Evolutionary conservation across 2,888 invertebrate species (phyloP).

Genomic region (Diarsia rubi): DNA sequence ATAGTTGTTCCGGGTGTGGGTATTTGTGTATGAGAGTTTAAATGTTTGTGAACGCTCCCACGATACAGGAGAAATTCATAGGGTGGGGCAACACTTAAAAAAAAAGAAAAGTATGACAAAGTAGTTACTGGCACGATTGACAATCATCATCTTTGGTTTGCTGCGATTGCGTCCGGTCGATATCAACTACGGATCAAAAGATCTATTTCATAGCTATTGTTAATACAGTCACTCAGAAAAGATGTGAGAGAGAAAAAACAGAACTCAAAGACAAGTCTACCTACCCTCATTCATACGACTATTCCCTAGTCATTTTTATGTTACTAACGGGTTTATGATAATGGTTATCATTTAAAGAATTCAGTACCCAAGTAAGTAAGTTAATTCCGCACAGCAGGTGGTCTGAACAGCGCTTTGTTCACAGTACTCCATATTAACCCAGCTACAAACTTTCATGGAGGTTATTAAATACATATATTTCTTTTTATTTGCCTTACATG

Average conservation of each 20-base stretch:
- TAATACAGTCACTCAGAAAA: background rate
- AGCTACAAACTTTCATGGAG: conserved; percentile 17
- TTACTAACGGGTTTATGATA: conserved; percentile 3
- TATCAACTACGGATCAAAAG: no score
- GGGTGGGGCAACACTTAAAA: no score
- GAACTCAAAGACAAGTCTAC: background rate
- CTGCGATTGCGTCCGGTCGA: background rate
- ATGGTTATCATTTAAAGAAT: conserved; percentile 17
- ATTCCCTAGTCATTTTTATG: background rate
- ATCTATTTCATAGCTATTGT: no score
- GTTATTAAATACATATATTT: conserved; percentile 58
- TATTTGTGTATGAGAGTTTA: no score
- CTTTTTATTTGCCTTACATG: conserved; percentile 41
- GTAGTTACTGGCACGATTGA: no score
- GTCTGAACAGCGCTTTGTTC: conserved; percentile 27
- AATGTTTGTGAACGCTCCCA: no score
- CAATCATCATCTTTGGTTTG: no score
- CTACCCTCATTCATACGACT: background rate
- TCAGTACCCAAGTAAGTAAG: conserved; percentile 12
- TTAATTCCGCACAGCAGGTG: conserved; percentile 47
- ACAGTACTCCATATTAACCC: conserved; percentile 29
- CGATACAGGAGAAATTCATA: no score
- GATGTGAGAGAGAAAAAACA: background rate
- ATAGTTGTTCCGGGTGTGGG: no score
- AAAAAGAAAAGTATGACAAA: no score